These are phyloP conservation scores for Sitta europaea DNA, from an alignment of 2,113 vertebrate species.

Conservation along the genomic window DNA sequence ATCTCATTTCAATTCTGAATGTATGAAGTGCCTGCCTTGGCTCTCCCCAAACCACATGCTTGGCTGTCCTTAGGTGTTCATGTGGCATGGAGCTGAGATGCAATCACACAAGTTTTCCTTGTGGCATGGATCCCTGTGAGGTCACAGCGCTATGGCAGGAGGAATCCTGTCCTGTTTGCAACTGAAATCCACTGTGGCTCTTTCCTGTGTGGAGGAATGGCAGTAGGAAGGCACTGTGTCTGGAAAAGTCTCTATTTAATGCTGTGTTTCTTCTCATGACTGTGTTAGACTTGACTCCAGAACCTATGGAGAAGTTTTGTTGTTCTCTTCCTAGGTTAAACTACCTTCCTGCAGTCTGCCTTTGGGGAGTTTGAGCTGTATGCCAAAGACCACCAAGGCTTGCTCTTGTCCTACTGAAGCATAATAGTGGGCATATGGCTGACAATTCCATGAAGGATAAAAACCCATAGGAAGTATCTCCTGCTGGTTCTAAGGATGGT, in stretches of 20 bases:
- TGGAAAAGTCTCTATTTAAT: neutral
- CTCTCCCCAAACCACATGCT: neutral
- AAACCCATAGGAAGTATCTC: neutral
- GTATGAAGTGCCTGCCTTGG: conserved; percentile 41
- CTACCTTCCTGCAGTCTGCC: neutral
- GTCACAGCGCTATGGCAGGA: neutral
- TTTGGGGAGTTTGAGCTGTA: neutral
- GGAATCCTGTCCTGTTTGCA: neutral
- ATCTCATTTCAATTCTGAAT: neutral
- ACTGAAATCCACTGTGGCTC: neutral
- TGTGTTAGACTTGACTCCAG: neutral
- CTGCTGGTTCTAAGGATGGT: neutral
- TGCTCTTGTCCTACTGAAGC: neutral
- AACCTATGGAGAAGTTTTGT: neutral
- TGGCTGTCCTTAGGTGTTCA: neutral
- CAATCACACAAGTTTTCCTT: neutral
- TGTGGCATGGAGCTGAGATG: neutral
- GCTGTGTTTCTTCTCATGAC: neutral
- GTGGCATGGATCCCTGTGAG: neutral
- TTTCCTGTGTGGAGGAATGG: neutral
- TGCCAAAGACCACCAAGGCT: neutral
- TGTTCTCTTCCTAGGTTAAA: neutral
- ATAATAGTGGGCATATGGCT: neutral
- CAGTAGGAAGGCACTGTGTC: neutral
- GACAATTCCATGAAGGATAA: neutral